Evolutionary conservation across 2,797 vertebrate species (phyloP), one percentile per base, ranked within the genome.

Genomic region (Epinephelus awoara): DNA sequence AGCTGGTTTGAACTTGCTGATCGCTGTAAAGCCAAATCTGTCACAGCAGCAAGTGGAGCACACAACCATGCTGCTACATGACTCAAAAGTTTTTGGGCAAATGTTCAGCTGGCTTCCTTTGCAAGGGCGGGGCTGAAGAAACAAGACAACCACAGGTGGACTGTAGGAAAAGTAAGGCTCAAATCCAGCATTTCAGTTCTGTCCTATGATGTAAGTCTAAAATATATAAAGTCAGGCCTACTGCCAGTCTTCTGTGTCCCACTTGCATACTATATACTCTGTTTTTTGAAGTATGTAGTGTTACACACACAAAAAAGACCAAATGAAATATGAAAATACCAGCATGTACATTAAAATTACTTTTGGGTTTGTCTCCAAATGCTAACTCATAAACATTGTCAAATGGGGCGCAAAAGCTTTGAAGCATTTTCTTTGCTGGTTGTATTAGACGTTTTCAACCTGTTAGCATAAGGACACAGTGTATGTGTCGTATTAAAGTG

Each of bases 131-230:
- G n/a, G 15, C 76, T 12, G 51, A 56, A 25, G 23, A 46, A 71
- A 68, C 6, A 5, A 58, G 46, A 74, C n/a, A 56, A 59, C 47
- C 25, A 25, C 12, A 38, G 52, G 57, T 21, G 2, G 47, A 65
- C 19, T 47, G 42, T 54, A 55, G 50, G 40, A 49, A 42, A 42
- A 79, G 66, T 70, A 57, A 88, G 84, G 86, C 79, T 92, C 75
- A 79, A 90, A 90, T 87, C 91, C 90, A 94, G 90, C 88, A 90
- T 90, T 79, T 91, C 29, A 58, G 72, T 72, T 63, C 61, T 18
- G 51, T 72, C 58, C 59, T 66, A 66, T 69, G 63, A 68, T 75
- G 27, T 19, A 11, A 76, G 67, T 80, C 56, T 75, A 62, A 76
- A 25, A 73, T 67, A 49, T 56, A 72, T 51, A 44, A 74, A 72